Conservation (phyloP, 1,140 invertebrate species). For the Micrasema longulum region DNA sequence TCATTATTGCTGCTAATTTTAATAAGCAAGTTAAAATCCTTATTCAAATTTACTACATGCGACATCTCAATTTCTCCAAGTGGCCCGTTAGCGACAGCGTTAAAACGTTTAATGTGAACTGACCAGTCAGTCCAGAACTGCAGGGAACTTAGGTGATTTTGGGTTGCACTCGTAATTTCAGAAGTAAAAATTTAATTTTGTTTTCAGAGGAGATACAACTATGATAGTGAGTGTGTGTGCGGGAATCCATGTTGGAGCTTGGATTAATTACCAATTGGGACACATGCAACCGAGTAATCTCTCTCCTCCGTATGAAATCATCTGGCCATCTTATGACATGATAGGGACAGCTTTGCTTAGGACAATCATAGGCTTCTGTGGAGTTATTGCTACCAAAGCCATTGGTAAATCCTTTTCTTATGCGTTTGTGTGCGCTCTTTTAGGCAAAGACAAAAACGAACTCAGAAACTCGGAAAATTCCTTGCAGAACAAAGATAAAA, state of each 20-base stretch:
- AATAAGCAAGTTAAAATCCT: no score
- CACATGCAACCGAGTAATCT: conserved; percentile 69
- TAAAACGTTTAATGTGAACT: no score
- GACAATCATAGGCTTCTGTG: conserved; percentile 79
- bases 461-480: conserved; percentile 73
- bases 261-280: conserved; percentile 85
- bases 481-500: conserved; percentile 75
- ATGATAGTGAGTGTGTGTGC: conserved; percentile 84
- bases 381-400: conserved; percentile 75
- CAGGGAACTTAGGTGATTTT: no score
- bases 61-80: no score
- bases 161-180: no score
- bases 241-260: conserved; percentile 84
- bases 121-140: no score
- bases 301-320: conserved; percentile 78
- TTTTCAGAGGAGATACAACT: conserved; percentile 85
- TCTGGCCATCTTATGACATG: conserved; percentile 82
- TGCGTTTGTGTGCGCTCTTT: conserved; percentile 75
- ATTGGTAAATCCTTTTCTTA: conserved; percentile 79
- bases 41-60: no score
- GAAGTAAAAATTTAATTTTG: no score
- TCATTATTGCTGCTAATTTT: no score
- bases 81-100: no score
- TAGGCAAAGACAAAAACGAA: conserved; percentile 74
- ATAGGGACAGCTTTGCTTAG: conserved; percentile 74